phyloP scores from a whole-genome alignment of 37 sponge, comb jelly and placozoan genomes.

The Ephydatia muelleri region DNA sequence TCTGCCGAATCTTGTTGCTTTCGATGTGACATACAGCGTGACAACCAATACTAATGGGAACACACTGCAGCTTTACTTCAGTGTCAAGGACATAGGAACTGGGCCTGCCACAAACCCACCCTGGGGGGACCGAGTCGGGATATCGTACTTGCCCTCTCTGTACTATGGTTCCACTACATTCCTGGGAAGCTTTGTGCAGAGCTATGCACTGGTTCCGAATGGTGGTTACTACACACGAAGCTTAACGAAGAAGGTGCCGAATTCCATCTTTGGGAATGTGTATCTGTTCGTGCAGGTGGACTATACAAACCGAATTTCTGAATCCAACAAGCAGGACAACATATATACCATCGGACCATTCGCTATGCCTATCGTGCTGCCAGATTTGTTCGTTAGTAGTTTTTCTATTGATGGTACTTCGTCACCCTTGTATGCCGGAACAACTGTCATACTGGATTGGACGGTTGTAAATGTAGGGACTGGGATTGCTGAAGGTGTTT shows the following conservation, averaged over 20 bases:
- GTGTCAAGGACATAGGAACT: neutral
- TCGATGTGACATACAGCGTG: neutral
- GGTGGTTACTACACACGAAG: neutral
- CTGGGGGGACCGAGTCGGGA: conserved; percentile 19
- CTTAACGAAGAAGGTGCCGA: neutral
- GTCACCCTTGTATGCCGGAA: neutral
- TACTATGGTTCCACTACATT: neutral
- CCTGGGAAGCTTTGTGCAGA: neutral
- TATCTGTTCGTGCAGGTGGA: conserved; percentile 9
- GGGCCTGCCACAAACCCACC: conserved; percentile 3
- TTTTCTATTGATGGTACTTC: neutral
- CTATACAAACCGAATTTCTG: conserved; percentile 5
- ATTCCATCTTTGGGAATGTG: neutral
- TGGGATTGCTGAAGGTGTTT: neutral
- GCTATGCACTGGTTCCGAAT: neutral
- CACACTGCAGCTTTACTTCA: conserved; percentile 8
- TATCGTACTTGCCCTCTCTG: neutral
- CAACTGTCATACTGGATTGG: conserved; percentile 1
- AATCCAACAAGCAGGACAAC: conserved; percentile 17
- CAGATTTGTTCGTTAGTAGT: neutral
- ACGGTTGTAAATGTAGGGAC: conserved; percentile 17
- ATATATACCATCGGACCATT: neutral
- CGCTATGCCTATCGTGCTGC: conserved; percentile 5
- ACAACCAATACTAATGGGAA: conserved; percentile 11
- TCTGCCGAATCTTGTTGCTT: conserved; percentile 19